phyloP scores from a whole-genome alignment of 1,140 invertebrate genomes.

The Drosophila bifasciata region DNA sequence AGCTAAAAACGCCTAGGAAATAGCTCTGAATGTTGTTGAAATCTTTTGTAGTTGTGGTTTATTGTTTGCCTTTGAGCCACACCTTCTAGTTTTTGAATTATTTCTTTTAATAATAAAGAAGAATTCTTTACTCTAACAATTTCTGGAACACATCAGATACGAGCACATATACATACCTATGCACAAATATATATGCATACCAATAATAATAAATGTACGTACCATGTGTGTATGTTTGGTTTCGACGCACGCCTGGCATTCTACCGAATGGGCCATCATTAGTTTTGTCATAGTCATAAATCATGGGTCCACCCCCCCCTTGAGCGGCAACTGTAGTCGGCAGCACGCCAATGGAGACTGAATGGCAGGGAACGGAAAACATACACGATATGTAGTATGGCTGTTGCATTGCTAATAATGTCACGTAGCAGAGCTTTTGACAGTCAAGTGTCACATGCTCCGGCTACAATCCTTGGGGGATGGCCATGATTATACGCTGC shows the following conservation, averaged over 20 bases:
- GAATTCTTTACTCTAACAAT: too few relatives aligned
- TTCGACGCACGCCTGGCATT: slow-evolving; percentile 31
- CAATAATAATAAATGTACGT: not conserved
- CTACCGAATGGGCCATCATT: slow-evolving; percentile 72
- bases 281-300: slow-evolving; percentile 71
- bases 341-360: slow-evolving; percentile 29
- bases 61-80: too few relatives aligned
- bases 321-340: slow-evolving; percentile 23
- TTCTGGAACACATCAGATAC: not conserved
- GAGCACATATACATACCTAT: too few relatives aligned
- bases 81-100: too few relatives aligned
- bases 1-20: too few relatives aligned
- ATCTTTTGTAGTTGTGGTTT: too few relatives aligned
- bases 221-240: slow-evolving; percentile 20
- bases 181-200: slow-evolving; percentile 15
- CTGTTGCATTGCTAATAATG: slow-evolving; percentile 72
- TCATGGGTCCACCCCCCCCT: slow-evolving; percentile 46
- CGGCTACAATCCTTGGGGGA: slow-evolving; percentile 15
- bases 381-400: slow-evolving; percentile 39
- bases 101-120: too few relatives aligned
- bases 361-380: slow-evolving; percentile 23
- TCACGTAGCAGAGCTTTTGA: slow-evolving; percentile 76
- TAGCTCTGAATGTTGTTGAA: too few relatives aligned
- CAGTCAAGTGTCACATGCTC: slow-evolving; percentile 67
- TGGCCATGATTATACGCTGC: slow-evolving; percentile 31